Evolutionary conservation across 2,797 vertebrate genomes (phyloP), one percentile per base, ranked within the genome.

Genomic region (Acanthurus lineatus): DNA sequence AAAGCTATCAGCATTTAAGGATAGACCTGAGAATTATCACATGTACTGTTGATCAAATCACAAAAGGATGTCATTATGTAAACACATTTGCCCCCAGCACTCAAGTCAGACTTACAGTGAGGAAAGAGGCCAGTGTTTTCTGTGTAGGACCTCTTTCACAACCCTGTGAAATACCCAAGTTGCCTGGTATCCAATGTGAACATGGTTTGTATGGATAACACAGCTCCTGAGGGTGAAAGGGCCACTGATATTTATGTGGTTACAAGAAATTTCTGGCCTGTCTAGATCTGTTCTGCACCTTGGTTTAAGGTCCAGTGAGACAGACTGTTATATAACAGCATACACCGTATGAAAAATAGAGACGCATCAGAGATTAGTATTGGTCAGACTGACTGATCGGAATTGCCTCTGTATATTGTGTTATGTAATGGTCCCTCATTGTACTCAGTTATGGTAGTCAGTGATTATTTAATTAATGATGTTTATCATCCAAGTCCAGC

Each of bases 141-240:
- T 19, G 25, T 22, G 16, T 0, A 20, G 76, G 72, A 56, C 10
- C 57, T 88, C 84, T 86, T 83, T 83, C 85, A 87, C 70, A 83
- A 38, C 54, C 2, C 65, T 85, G 89, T 88, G 81, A 91, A 91
- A 91, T 92, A 79, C 81, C 72, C 22, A 62, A 69, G 22, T 59
- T 66, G 64, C 15, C 35, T 65, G 69, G n/a, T 76, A 70, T 77
- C 47, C 82, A 76, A 69, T 20, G 17, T 42, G 63, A 68, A 20
- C 70, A 38, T 58, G 19, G 70, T 64, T 61, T 68, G 62, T 49
- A 40, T 68, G 70, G 66, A 69, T 63, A 63, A 65, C 53, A 52
- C 58, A 32, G 20, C 48, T 62, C 32, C 28, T 59, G 3, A 60
- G 56, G 68, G 58, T 70, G 76, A 69, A 47, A 78, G 28, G 54